phyloP scores from a whole-genome alignment of 2,888 invertebrate genomes.

The Netelia melanura region DNA sequence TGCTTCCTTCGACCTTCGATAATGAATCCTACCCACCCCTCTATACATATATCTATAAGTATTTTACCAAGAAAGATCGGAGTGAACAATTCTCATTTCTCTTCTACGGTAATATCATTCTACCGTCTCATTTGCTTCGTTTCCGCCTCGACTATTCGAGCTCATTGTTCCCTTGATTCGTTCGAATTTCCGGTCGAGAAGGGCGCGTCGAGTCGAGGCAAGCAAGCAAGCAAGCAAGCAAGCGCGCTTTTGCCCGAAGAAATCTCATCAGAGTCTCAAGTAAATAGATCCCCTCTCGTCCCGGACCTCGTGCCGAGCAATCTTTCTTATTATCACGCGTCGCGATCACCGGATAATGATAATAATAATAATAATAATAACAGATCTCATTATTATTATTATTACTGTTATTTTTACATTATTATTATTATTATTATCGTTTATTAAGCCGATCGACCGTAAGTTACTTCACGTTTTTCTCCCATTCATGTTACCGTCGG shows the following conservation, averaged over 20 bases:
- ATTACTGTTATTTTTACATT: neutral
- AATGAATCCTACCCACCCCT: no score
- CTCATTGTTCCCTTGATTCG: conserved; percentile 74
- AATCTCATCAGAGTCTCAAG: conserved; percentile 38
- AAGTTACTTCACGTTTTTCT: conserved; percentile 23
- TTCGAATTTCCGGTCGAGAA: conserved; percentile 74
- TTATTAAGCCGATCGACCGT: conserved; percentile 13
- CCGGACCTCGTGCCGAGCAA: no score
- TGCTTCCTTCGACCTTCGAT: no score
- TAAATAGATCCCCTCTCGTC: neutral
- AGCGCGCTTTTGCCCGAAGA: conserved; percentile 35
- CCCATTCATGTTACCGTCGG: conserved; percentile 35
- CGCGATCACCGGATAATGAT: neutral
- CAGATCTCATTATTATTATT: conserved; percentile 7
- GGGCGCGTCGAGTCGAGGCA: conserved; percentile 67
- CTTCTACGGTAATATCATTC: conserved; percentile 35
- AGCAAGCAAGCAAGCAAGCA: conserved; percentile 18
- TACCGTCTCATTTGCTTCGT: conserved; percentile 60
- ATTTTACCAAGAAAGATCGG: conserved; percentile 33
- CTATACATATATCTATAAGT: conserved; percentile 1
- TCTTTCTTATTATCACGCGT: no score
- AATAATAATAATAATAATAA: conserved; percentile 11
- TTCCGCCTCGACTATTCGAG: conserved; percentile 69
- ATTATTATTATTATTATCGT: conserved; percentile 13
- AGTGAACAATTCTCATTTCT: conserved; percentile 22